Percentiles rank a stretch among this genome's conserved stretches.
Evolutionary conservation across 2,797 vertebrate species (phyloP).

Genomic region (Staurois parvus): DNA sequence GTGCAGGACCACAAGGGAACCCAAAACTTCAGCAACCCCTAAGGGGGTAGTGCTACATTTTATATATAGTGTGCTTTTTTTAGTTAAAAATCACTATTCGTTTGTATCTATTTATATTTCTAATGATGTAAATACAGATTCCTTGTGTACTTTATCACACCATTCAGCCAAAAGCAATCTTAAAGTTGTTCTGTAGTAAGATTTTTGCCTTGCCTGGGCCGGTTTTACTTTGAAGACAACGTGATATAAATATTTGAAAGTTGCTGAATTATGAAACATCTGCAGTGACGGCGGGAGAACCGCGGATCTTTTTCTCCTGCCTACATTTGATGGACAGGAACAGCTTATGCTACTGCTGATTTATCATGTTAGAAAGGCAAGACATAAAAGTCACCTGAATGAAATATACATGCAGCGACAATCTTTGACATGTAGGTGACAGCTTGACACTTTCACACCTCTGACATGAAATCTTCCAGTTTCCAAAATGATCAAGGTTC

Average conservation of each 20-base stretch:
- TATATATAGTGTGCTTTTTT: too few relatives aligned
- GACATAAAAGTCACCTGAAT: constrained; percentile 23
- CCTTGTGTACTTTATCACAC: too few relatives aligned
- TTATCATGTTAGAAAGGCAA: constrained; percentile 26
- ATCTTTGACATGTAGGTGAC: constrained; percentile 2
- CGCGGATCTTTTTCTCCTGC: neutral
- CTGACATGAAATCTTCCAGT: neutral
- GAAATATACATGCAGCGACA: constrained; percentile 13
- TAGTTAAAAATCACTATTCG: too few relatives aligned
- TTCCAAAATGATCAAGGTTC: constrained; percentile 19
- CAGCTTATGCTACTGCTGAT: neutral
- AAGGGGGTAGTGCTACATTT: too few relatives aligned
- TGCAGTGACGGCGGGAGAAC: neutral
- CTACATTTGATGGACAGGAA: constrained; percentile 9
- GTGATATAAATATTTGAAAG: neutral
- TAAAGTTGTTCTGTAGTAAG: neutral
- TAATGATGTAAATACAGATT: too few relatives aligned
- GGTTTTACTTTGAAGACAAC: constrained; percentile 18
- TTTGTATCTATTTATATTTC: too few relatives aligned
- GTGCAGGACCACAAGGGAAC: too few relatives aligned
- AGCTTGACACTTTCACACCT: constrained; percentile 15
- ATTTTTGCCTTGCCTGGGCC: neutral
- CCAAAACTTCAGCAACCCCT: too few relatives aligned
- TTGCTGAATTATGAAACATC: constrained; percentile 21
- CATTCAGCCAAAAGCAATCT: neutral